Percentiles rank a stretch among this genome's conserved stretches.
Conservation (phyloP, 2,888 invertebrate species). For the Troides aeacus region DNA sequence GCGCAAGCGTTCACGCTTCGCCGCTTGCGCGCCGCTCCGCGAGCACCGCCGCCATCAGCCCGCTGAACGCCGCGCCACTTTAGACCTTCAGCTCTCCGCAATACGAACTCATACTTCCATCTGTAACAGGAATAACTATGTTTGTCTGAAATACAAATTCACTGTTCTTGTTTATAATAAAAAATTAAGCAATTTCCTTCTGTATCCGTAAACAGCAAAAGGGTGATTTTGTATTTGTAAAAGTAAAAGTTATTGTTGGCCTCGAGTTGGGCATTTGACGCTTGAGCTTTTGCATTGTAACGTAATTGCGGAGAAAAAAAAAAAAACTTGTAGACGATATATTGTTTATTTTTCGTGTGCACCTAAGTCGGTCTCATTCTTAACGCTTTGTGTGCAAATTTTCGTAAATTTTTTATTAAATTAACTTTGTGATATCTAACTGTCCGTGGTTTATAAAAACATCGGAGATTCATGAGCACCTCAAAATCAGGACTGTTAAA, state of each 20-base stretch:
- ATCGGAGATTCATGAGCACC: too few relatives aligned
- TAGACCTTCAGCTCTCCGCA: constrained; percentile 31
- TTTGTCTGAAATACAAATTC: constrained; percentile 13
- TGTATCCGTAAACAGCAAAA: constrained; percentile 9
- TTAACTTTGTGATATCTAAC: not conserved
- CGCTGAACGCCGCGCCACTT: constrained; percentile 31
- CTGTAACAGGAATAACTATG: not conserved
- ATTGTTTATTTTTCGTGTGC: constrained; percentile 47
- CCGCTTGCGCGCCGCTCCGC: constrained; percentile 50
- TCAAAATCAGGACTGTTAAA: too few relatives aligned
- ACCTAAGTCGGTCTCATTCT: constrained; percentile 10
- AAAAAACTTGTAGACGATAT: constrained; percentile 54
- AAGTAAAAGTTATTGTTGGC: constrained; percentile 13
- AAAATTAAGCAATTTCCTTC: constrained; percentile 19
- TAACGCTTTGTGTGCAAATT: constrained; percentile 4
- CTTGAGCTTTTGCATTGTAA: constrained; percentile 73
- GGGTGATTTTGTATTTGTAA: not conserved
- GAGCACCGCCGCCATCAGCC: constrained; percentile 25
- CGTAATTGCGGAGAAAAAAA: constrained; percentile 63
- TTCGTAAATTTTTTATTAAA: not conserved
- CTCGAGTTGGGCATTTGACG: constrained; percentile 65
- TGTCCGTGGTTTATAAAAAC: not conserved
- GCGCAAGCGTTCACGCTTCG: constrained; percentile 74
- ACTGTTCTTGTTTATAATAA: constrained; percentile 4
- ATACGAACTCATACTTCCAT: constrained; percentile 16